Conservation (phyloP, 1,140 invertebrate species). For the Oncopodura yosiiana region DNA sequence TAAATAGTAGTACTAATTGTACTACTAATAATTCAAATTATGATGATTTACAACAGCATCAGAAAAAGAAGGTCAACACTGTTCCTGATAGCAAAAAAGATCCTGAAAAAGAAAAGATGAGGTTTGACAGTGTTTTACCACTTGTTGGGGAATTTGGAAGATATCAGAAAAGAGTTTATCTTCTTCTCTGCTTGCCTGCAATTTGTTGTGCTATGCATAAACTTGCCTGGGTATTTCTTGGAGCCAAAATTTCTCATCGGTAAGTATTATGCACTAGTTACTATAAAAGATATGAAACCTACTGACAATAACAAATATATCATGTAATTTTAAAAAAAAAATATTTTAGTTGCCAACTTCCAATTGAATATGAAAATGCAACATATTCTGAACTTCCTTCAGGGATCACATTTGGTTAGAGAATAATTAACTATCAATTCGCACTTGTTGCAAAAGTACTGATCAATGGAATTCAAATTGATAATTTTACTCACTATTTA, state of each 20-base stretch:
- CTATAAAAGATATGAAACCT: conserved; percentile 1
- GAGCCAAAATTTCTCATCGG: conserved; percentile 52
- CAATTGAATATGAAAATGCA: conserved; percentile 47
- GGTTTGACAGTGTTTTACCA: conserved; percentile 59
- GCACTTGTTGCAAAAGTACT: too few species aligned
- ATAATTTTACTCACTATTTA: conserved; percentile 51
- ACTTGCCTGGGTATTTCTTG: conserved; percentile 60
- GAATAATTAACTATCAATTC: too few species aligned
- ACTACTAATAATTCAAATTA: too few species aligned
- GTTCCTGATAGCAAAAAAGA: too few species aligned
- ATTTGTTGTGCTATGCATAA: conserved; percentile 67
- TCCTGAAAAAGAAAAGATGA: conserved; percentile 48
- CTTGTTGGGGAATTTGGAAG: conserved; percentile 61
- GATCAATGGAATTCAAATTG: conserved; percentile 42
- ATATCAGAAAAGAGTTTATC: conserved; percentile 60
- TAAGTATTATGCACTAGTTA: conserved; percentile 30
- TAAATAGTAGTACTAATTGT: too few species aligned
- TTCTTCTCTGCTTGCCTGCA: conserved; percentile 58
- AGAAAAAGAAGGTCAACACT: not conserved
- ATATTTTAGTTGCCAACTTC: conserved; percentile 49
- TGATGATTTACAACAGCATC: too few species aligned
- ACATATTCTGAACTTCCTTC: conserved; percentile 42
- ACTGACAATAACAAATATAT: not conserved
- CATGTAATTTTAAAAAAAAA: conserved; percentile 31
- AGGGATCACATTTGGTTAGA: conserved; percentile 34